phyloP scores from a whole-genome alignment of 2,888 invertebrate genomes.

The Standfussiana lucernea region DNA sequence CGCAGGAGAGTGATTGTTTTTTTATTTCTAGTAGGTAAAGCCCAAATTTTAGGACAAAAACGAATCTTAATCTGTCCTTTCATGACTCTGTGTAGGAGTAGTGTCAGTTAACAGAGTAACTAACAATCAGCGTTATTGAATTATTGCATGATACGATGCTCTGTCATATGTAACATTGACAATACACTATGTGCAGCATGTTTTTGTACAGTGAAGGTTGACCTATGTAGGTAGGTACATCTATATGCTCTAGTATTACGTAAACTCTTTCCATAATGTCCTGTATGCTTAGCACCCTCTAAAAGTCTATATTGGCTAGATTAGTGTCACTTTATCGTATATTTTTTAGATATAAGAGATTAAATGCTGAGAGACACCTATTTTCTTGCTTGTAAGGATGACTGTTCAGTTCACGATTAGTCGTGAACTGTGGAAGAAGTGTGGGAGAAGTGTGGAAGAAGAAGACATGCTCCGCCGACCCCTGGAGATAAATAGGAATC shows the following conservation, averaged over 20 bases:
- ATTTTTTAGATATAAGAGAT: constrained; percentile 1
- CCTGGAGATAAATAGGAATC: background rate
- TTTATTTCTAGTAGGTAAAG: background rate
- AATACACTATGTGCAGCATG: background rate
- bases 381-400: background rate
- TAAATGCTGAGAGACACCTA: background rate
- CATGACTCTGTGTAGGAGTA: background rate
- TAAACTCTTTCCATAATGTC: background rate
- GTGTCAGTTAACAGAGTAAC: background rate
- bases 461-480: background rate
- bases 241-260: background rate
- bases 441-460: background rate
- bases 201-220: background rate
- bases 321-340: background rate
- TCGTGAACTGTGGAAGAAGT: background rate
- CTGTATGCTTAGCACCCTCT: background rate
- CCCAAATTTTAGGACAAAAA: background rate
- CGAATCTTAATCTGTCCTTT: background rate
- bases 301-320: too few relatives aligned
- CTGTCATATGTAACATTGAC: constrained; percentile 7
- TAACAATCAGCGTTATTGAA: constrained; percentile 2
- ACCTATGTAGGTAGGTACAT: background rate
- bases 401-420: background rate
- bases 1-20: too few relatives aligned
- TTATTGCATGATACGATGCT: constrained; percentile 9